Percentiles rank a stretch among this genome's conserved stretches.
phyloP scores from a whole-genome alignment of 2,797 vertebrate genomes.

The Sarcoramphus papa region DNA sequence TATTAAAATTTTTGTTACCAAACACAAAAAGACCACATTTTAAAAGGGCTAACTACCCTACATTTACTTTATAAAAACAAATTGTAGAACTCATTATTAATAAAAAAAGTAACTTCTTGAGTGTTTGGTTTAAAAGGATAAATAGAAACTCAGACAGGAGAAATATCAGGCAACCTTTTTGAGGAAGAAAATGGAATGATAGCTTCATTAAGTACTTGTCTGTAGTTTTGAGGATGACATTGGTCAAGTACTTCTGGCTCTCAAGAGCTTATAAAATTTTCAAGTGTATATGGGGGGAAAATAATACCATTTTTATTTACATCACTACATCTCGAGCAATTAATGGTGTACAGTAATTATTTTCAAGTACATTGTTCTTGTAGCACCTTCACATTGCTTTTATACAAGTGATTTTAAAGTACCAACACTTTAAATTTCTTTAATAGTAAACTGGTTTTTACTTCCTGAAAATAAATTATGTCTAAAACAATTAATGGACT shows the following conservation, averaged over 20 bases:
- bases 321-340: not conserved
- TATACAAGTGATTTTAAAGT: not conserved
- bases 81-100: not conserved
- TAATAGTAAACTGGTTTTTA: not conserved
- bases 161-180: not conserved
- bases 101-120: not conserved
- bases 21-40: not conserved
- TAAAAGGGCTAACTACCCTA: not conserved
- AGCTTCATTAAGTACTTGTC: not conserved
- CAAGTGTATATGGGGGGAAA: not conserved
- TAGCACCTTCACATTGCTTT: not conserved
- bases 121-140: not conserved
- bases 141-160: not conserved
- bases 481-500: not conserved
- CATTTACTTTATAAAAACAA: not conserved
- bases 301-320: not conserved
- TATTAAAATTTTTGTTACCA: not conserved
- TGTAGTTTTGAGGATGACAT: not conserved
- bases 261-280: not conserved
- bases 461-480: not conserved
- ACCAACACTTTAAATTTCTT: not conserved
- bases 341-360: not conserved
- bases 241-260: not conserved
- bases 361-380: not conserved
- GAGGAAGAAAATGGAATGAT: not conserved